A percentile compares a stretch with the other conserved stretches of the same genome.
Evolutionary conservation across 1,140 invertebrate genomes (phyloP).

Genomic region (Heterodera schachtii): DNA sequence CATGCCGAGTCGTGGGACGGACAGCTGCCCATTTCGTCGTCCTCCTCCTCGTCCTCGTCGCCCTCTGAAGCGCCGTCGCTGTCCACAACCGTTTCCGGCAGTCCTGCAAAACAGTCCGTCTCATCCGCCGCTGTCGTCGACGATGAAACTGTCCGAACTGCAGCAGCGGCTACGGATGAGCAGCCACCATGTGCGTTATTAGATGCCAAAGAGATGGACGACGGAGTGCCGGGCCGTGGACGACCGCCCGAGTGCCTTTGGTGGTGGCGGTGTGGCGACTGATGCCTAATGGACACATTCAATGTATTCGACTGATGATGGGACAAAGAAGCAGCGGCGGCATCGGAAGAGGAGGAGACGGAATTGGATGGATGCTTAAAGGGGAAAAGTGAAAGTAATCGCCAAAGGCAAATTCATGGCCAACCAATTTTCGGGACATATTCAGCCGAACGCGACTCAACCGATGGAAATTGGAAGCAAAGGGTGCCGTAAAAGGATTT

Average conservation of each 20-base stretch:
- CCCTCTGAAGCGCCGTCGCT: constrained; percentile 75
- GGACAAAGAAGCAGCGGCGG: constrained; percentile 1
- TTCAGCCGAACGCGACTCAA: constrained; percentile 33
- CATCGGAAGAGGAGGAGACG: constrained; percentile 1
- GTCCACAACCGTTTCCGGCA: constrained; percentile 90
- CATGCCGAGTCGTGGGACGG: constrained; percentile 72
- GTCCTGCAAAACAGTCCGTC: constrained; percentile 66
- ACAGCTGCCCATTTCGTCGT: constrained; percentile 82
- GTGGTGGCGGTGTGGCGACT: constrained; percentile 24
- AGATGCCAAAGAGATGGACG: constrained; percentile 7
- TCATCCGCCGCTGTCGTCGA: constrained; percentile 3
- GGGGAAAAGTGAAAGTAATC: background rate
- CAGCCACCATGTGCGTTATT: background rate
- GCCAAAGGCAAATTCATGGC: background rate
- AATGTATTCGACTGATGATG: background rate
- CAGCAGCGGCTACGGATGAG: background rate
- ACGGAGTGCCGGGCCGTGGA: background rate
- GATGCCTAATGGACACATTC: constrained; percentile 22
- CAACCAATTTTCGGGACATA: constrained; percentile 26
- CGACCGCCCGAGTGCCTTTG: background rate
- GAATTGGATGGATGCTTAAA: constrained; percentile 3
- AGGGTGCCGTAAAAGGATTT: background rate
- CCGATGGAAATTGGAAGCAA: constrained; percentile 34
- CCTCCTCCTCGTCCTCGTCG: constrained; percentile 74
- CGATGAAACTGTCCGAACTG: constrained; percentile 21